Evolutionary conservation across 2,888 invertebrate species (phyloP).

Genomic region (Papilio protenor): DNA sequence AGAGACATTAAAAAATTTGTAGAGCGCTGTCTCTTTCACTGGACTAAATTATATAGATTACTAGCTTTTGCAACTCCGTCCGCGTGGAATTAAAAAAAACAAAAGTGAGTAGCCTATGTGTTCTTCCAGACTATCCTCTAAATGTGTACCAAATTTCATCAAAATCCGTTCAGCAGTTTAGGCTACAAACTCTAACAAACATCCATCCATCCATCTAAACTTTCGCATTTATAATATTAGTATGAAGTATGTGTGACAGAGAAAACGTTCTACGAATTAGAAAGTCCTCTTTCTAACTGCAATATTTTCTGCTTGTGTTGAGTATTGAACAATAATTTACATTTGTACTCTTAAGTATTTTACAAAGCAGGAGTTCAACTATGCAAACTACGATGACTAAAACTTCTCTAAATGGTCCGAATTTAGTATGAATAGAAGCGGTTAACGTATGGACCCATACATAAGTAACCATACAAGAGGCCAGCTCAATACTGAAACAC

Average conservation of each 20-base stretch:
- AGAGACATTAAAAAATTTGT: background rate
- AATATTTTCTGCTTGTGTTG: background rate
- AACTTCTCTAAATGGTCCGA: conserved; percentile 76
- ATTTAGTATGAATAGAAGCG: conserved; percentile 62
- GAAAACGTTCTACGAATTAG: background rate
- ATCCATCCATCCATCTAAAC: no score
- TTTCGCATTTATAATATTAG: no score
- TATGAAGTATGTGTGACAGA: background rate
- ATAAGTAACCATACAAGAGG: conserved; percentile 58
- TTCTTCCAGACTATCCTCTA: no score
- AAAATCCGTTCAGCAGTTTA: no score
- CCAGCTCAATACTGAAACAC: conserved; percentile 66
- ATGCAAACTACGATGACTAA: conserved; percentile 63
- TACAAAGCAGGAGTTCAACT: conserved; percentile 53
- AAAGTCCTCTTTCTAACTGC: background rate
- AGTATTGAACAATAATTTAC: conserved; percentile 34
- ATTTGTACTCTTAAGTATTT: conserved; percentile 55
- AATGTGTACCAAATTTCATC: no score
- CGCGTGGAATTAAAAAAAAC: no score
- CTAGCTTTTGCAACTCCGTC: no score
- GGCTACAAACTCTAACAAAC: no score
- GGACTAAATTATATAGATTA: background rate
- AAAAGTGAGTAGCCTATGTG: no score
- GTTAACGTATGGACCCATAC: conserved; percentile 54
- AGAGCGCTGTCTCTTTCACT: background rate